phyloP scores from a whole-genome alignment of 2,797 vertebrate species.

The Melanotaenia trifasciata region DNA sequence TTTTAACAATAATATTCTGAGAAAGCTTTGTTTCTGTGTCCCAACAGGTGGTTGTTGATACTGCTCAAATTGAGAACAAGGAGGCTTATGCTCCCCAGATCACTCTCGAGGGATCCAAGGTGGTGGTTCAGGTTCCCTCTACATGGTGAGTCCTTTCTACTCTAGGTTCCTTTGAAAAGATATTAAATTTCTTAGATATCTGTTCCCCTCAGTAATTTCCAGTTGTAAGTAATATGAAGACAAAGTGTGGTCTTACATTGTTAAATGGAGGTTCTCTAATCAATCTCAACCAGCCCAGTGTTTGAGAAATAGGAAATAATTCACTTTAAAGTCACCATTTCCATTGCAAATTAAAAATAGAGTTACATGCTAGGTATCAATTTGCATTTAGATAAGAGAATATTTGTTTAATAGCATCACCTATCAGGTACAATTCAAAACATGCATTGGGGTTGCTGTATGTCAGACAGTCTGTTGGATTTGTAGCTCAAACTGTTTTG shows the following conservation, averaged over 20 bases:
- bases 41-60: conserved; percentile 96
- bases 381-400: conserved; percentile 3
- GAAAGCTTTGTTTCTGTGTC: conserved; percentile 38
- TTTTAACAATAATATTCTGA: conserved; percentile 2
- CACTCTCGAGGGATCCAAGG: conserved; percentile 93
- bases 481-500: conserved; percentile 19
- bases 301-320: conserved; percentile 8
- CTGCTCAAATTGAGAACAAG: conserved; percentile 98
- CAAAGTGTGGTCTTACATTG: too few species aligned
- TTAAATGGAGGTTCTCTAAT: too few species aligned
- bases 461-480: conserved; percentile 3
- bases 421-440: conserved; percentile 11
- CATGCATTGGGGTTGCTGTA: conserved; percentile 31
- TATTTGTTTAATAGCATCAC: conserved; percentile 21
- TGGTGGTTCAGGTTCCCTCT: conserved; percentile 97
- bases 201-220: neutral
- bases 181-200: neutral
- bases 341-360: neutral
- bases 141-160: conserved; percentile 91
- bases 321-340: neutral
- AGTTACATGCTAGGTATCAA: conserved; percentile 1
- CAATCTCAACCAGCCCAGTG: too few species aligned
- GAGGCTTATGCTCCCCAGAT: conserved; percentile 98
- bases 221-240: neutral
- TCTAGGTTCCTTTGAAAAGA: neutral